A percentile compares a stretch with the other conserved stretches of the same genome.
Evolutionary conservation across 2,113 vertebrate genomes (phyloP).

Genomic region (Hystrix brachyura): DNA sequence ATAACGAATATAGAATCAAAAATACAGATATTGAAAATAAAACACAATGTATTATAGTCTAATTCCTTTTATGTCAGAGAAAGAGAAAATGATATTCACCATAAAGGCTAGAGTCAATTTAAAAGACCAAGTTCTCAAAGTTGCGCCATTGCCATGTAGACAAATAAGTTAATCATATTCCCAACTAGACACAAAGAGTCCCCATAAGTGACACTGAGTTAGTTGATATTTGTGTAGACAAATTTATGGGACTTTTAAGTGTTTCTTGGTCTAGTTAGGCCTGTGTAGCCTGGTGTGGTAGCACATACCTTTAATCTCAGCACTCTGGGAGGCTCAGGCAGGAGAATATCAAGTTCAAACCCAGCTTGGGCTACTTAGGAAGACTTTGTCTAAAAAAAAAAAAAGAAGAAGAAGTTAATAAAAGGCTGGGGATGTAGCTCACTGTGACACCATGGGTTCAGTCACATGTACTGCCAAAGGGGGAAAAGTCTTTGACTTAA

Average conservation of each 20-base stretch:
- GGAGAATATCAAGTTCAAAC: neutral
- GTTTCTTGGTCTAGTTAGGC: neutral
- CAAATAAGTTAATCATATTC: neutral
- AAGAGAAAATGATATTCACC: neutral
- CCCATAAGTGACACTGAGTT: neutral
- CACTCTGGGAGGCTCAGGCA: neutral
- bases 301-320: neutral
- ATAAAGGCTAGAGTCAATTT: neutral
- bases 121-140: neutral
- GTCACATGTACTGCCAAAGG: neutral
- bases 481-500: neutral
- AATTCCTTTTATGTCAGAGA: neutral
- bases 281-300: neutral
- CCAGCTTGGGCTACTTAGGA: neutral
- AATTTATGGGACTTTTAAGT: neutral
- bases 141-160: accelerated
- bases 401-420: no score
- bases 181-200: neutral
- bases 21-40: neutral
- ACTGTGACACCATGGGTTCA: neutral
- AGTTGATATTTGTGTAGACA: neutral
- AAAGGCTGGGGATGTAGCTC: neutral
- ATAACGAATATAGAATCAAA: neutral
- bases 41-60: neutral
- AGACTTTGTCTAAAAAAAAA: neutral